Evolutionary conservation across 2,888 invertebrate genomes (phyloP).

Genomic region (Hirtodrosophila cameraria): DNA sequence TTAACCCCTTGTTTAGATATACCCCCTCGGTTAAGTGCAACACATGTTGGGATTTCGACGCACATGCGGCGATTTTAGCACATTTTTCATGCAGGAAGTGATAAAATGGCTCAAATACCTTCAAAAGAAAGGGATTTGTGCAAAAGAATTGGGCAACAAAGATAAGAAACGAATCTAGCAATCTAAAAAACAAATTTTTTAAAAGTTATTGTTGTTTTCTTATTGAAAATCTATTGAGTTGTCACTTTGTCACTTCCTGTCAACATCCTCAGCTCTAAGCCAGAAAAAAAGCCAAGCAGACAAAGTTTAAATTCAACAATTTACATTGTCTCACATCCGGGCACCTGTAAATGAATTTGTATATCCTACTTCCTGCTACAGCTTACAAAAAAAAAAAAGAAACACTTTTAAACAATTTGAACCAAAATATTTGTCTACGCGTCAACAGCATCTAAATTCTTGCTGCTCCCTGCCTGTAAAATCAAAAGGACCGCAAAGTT

Average conservation of each 20-base stretch:
- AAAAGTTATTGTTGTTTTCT: no score
- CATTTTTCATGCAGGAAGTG: constrained; percentile 18
- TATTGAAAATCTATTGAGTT: constrained; percentile 3
- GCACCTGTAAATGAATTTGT: constrained; percentile 45
- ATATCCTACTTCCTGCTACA: constrained; percentile 12
- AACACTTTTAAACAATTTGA: constrained; percentile 80
- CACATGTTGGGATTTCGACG: constrained; percentile 71
- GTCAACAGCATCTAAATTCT: constrained; percentile 59
- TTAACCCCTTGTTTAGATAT: constrained; percentile 8
- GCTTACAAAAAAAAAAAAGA: constrained; percentile 35
- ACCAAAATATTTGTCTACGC: constrained; percentile 73
- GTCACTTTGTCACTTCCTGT: constrained; percentile 6
- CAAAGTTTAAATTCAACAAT: constrained; percentile 16
- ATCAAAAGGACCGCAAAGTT: constrained; percentile 70
- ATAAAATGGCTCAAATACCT: constrained; percentile 10
- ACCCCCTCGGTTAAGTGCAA: constrained; percentile 71
- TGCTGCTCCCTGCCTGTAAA: constrained; percentile 29
- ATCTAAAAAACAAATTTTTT: no score
- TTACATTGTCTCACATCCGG: constrained; percentile 28
- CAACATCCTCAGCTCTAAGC: constrained; percentile 2
- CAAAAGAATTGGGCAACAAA: background rate
- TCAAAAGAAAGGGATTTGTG: background rate
- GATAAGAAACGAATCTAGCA: background rate
- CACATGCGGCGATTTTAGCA: constrained; percentile 40
- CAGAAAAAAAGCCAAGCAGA: constrained; percentile 1